Evolutionary conservation across 2,888 invertebrate genomes (phyloP).

Genomic region (Argynnis bischoffii): DNA sequence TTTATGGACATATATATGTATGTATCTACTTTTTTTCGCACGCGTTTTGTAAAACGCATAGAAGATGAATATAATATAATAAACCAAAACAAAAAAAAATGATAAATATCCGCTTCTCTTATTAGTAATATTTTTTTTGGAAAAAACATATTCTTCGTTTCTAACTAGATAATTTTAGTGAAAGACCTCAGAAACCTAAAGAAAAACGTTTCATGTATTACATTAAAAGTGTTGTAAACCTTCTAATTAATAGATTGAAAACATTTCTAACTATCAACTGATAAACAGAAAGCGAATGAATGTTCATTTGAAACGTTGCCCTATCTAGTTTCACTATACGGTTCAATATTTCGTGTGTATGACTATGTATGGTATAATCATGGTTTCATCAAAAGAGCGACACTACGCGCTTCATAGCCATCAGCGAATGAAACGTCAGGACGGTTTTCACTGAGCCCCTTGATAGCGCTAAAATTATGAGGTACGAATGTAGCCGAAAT

Average conservation of each 20-base stretch:
- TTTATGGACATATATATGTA: no score
- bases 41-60: no score
- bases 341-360: conserved; percentile 39
- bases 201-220: neutral
- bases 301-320: conserved; percentile 9
- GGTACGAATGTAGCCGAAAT: conserved; percentile 30
- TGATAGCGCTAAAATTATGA: conserved; percentile 72
- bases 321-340: conserved; percentile 27
- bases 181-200: neutral
- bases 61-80: no score
- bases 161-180: neutral
- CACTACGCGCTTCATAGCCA: conserved; percentile 54
- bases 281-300: conserved; percentile 4
- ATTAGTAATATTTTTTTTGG: no score
- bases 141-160: no score
- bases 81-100: no score
- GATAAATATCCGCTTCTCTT: no score
- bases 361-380: conserved; percentile 70
- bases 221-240: neutral
- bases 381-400: conserved; percentile 76
- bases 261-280: conserved; percentile 2
- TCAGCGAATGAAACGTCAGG: conserved; percentile 63
- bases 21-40: no score
- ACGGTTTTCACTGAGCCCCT: conserved; percentile 60
- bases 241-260: conserved; percentile 4